Conservation (phyloP, 2,888 invertebrate species). For the Plagiodera versicolora region DNA sequence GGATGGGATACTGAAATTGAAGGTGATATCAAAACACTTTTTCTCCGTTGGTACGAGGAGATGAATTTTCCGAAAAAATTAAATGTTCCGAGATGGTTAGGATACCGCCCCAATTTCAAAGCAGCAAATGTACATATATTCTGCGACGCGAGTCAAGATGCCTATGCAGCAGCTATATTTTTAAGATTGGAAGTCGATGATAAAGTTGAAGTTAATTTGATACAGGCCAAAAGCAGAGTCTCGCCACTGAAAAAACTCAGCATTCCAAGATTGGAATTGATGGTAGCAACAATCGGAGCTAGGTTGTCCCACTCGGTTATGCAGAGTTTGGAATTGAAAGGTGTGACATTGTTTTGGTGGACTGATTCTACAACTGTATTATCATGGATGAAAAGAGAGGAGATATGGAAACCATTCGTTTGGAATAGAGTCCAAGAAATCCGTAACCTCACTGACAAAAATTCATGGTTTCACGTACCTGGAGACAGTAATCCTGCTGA, state of each 20-base stretch:
- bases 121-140: too few relatives aligned
- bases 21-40: not conserved
- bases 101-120: too few relatives aligned
- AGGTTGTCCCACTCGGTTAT: constrained; percentile 3
- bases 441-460: constrained; percentile 30
- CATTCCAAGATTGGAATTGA: constrained; percentile 7
- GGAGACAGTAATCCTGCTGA: constrained; percentile 43
- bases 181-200: too few relatives aligned
- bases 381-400: constrained; percentile 38
- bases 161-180: not conserved
- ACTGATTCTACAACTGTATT: constrained; percentile 40
- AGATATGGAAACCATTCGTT: constrained; percentile 39
- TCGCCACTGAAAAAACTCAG: too few relatives aligned
- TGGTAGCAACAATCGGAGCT: constrained; percentile 8
- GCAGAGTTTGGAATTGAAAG: not conserved
- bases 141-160: not conserved
- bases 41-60: too few relatives aligned
- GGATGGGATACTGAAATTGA: not conserved
- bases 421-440: constrained; percentile 41
- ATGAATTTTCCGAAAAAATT: not conserved
- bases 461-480: constrained; percentile 41
- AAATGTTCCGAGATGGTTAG: constrained; percentile 5
- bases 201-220: constrained; percentile 9
- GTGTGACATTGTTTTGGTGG: constrained; percentile 29
- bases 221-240: constrained; percentile 3